Evolutionary conservation across 1,140 invertebrate genomes (phyloP).

Genomic region (Heterodera schachtii): DNA sequence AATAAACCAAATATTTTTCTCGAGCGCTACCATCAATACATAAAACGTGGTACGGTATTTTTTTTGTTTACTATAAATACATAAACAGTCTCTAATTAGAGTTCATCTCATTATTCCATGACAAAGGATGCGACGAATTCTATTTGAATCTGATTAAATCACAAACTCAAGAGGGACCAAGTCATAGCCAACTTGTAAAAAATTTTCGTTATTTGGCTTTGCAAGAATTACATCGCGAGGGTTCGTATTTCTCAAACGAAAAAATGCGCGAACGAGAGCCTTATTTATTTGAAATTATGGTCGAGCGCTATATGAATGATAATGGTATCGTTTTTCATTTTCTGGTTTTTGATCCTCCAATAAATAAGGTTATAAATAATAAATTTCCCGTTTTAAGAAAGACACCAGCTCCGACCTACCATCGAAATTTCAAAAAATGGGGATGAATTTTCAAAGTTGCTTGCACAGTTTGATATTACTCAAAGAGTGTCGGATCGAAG

Average conservation of each 20-base stretch:
- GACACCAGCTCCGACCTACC: slow-evolving; percentile 56
- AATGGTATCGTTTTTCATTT: slow-evolving; percentile 70
- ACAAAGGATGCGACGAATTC: slow-evolving; percentile 13
- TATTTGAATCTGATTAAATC: slow-evolving; percentile 67
- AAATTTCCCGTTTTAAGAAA: slow-evolving; percentile 43
- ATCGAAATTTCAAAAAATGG: slow-evolving; percentile 45
- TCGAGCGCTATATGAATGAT: slow-evolving; percentile 80
- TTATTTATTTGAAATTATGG: slow-evolving; percentile 81
- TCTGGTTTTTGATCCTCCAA: no score
- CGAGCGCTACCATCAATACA: slow-evolving; percentile 45
- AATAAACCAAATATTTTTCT: slow-evolving; percentile 53
- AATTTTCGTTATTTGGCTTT: slow-evolving; percentile 83
- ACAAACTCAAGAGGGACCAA: slow-evolving; percentile 69
- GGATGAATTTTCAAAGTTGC: slow-evolving; percentile 50
- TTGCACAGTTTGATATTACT: slow-evolving; percentile 64
- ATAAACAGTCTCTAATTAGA: neutral
- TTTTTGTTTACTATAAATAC: neutral
- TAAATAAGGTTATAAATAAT: neutral
- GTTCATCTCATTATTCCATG: slow-evolving; percentile 39
- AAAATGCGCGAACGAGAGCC: slow-evolving; percentile 91
- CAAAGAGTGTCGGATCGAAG: slow-evolving; percentile 63
- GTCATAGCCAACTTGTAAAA: slow-evolving; percentile 56
- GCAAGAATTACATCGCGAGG: slow-evolving; percentile 74
- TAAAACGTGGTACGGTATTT: slow-evolving; percentile 31
- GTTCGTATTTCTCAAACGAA: slow-evolving; percentile 82